Evolutionary conservation across 2,113 vertebrate species (phyloP), one percentile per base, ranked within the genome.

Genomic region (Sinosuthora webbiana): DNA sequence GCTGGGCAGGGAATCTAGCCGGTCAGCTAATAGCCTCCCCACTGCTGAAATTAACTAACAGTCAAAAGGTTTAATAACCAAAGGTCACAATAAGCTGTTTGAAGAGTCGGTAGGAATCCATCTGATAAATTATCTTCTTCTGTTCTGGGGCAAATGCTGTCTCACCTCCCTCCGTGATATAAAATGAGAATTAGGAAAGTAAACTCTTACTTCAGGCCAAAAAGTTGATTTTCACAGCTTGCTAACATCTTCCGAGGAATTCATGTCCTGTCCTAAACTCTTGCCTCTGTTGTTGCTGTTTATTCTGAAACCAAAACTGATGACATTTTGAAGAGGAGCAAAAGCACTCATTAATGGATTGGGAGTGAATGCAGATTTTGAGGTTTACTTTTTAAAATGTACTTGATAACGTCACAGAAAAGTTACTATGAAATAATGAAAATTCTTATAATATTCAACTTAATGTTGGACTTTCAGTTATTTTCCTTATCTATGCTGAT

Each of bases 21-120:
- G 90, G 97, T 97, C 98, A 98, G 94, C 88, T 98, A 98, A 98
- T 98, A 96, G 97, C 96, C 93, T 98, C 93, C 97, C 97, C 84
- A 97, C 97, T 95, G 96, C 84, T 98, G 96, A 97, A 98, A 98
- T 98, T 98, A 98, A 97, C 97, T 98, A 98, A 98, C 97, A 98
- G 96, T 98, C 96, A 97, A 98, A 98, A 97, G 63, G 55, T 96
- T 95, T 97, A 98, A 98, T 98, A 98, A 98, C 95, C 94, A 97
- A 93, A 92, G 97, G 94, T 96, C 97, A 97, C 93, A 91, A 94
- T 85, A 95, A 95, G 78, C 96, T 97, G 83, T 96, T 96, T 90
- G 94, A 97, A 96, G 96, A 98, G 96, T 96, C 92, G 2, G 89
- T 97, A 95, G 97, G 94, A 98, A 97, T 97, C 93, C 94, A 97